Evolutionary conservation across 2,888 invertebrate genomes (phyloP).

Genomic region (Hipparchia semele): DNA sequence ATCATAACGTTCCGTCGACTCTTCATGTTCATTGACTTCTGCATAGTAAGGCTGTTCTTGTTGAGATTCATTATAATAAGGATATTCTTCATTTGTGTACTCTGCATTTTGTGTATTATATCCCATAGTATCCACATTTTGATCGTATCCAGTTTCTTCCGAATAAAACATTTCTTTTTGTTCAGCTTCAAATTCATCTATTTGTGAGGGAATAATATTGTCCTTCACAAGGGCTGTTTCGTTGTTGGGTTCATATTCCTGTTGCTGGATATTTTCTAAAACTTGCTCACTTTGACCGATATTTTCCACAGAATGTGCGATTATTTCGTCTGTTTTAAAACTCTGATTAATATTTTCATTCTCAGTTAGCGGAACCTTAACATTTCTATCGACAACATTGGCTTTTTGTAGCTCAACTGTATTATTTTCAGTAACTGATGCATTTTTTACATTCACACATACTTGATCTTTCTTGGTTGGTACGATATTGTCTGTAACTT

Average conservation of each 20-base stretch:
- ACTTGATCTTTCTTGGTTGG: background rate
- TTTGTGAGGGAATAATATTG: conserved; percentile 43
- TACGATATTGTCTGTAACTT: background rate
- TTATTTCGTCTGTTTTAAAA: conserved; percentile 3
- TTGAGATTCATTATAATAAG: conserved; percentile 57
- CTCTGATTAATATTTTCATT: background rate
- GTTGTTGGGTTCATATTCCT: conserved; percentile 16
- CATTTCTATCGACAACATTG: background rate
- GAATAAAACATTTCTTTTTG: conserved; percentile 63
- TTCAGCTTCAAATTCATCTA: conserved; percentile 60
- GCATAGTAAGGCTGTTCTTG: conserved; percentile 51
- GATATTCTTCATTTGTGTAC: conserved; percentile 52
- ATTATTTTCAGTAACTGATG: background rate
- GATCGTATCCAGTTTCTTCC: conserved; percentile 50
- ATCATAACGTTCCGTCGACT: conserved; percentile 60
- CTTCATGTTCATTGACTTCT: conserved; percentile 61
- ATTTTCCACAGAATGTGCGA: background rate
- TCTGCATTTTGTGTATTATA: conserved; percentile 41
- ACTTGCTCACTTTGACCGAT: background rate
- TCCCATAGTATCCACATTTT: conserved; percentile 37
- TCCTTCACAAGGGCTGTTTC: conserved; percentile 18
- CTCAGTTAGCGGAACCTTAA: background rate
- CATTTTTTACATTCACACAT: conserved; percentile 8
- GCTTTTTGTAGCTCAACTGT: background rate
- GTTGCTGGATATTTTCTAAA: conserved; percentile 4